These are phyloP conservation scores for Edolisoma coerulescens DNA, from an alignment of 2,113 vertebrate genomes.

Conservation along the genomic window DNA sequence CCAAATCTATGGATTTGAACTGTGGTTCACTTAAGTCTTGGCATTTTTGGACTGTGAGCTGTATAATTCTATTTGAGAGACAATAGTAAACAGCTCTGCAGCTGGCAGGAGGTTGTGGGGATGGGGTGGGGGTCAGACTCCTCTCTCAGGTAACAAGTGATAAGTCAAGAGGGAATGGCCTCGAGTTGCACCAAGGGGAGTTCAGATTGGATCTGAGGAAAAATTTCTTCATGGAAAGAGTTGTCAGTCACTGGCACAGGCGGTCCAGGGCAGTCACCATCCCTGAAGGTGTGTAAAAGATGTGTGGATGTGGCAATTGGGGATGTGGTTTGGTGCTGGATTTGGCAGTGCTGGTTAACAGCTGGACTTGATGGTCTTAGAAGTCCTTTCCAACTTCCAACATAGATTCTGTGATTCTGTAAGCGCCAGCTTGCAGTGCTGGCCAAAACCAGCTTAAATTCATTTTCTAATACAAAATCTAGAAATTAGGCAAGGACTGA, in stretches of 20 bases:
- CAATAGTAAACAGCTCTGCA: fast-evolving
- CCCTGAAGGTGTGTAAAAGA: no score
- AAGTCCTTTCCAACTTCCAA: background rate
- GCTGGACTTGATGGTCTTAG: background rate
- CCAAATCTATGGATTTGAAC: background rate
- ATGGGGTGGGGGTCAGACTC: background rate
- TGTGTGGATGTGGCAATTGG: no score
- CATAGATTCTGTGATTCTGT: fast-evolving
- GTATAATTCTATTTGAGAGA: background rate
- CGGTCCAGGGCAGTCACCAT: background rate
- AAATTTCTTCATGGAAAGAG: fast-evolving
- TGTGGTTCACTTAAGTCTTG: background rate
- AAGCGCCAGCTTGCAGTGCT: background rate
- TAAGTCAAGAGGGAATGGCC: background rate
- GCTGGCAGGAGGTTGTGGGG: background rate
- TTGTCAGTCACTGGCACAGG: background rate
- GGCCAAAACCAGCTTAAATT: background rate
- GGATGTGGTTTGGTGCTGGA: background rate
- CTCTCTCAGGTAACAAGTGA: no score
- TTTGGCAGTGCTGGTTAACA: no score
- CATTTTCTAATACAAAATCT: background rate
- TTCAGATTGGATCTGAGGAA: background rate
- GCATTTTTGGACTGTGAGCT: background rate
- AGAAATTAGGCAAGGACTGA: background rate
- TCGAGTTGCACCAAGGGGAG: background rate